A percentile compares a stretch with the other conserved stretches of the same genome.
Evolutionary conservation across 1,140 invertebrate genomes (phyloP).

Genomic region (Pseudomyrmex cubaensis): DNA sequence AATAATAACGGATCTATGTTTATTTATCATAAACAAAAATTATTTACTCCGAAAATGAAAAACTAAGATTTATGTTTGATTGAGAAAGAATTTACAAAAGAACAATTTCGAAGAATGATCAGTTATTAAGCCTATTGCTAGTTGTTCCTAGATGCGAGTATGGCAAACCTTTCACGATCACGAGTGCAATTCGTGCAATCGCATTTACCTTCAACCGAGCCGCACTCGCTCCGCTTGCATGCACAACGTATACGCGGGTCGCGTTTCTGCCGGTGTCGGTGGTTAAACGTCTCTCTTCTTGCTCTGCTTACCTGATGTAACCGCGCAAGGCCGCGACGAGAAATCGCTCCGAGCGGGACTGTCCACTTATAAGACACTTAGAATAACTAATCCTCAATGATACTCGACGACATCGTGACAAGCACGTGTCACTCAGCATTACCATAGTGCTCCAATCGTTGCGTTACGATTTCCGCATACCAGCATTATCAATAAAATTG

Average conservation of each 20-base stretch:
- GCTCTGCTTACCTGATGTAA: conserved; percentile 76
- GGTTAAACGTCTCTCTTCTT: conserved; percentile 63
- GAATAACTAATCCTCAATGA: conserved; percentile 56
- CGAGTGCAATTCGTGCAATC: conserved; percentile 47
- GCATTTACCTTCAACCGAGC: conserved; percentile 31
- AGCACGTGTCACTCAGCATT: conserved; percentile 12
- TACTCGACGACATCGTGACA: conserved; percentile 14
- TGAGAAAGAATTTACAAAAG: background rate
- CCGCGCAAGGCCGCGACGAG: conserved; percentile 73
- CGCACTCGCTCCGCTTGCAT: conserved; percentile 6
- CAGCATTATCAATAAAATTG: background rate
- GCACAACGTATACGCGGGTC: conserved; percentile 48
- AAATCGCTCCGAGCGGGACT: conserved; percentile 52
- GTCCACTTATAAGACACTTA: conserved; percentile 32
- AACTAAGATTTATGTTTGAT: background rate
- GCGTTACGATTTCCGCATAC: background rate
- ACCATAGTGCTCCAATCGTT: conserved; percentile 4
- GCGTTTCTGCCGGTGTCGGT: conserved; percentile 52
- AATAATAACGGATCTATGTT: too few species aligned
- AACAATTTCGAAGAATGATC: background rate
- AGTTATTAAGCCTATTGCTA: background rate
- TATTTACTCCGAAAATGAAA: background rate
- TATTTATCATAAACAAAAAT: background rate
- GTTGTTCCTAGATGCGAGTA: conserved; percentile 7
- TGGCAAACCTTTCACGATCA: conserved; percentile 65